Evolutionary conservation across 2,797 vertebrate genomes (phyloP).

Genomic region (Coracias cyanogaster): DNA sequence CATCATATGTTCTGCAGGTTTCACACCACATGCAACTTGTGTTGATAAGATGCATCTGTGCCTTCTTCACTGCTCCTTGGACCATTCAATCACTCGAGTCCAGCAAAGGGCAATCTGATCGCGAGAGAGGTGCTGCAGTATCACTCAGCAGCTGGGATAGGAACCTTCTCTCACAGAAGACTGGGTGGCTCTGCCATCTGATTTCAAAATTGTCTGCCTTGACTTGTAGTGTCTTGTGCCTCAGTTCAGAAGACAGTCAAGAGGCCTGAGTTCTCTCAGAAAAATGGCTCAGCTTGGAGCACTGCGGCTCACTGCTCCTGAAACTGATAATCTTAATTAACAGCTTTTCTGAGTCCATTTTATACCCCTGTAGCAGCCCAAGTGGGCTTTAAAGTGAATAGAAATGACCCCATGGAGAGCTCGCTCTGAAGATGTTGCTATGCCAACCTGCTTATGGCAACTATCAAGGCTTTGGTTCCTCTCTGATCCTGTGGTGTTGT

Average conservation of each 20-base stretch:
- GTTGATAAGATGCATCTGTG: not conserved
- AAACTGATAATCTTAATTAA: constrained; percentile 50
- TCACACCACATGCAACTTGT: not conserved
- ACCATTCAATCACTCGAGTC: not conserved
- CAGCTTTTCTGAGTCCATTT: constrained; percentile 43
- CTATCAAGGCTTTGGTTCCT: not conserved
- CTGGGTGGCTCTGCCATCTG: not conserved
- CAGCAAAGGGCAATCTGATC: not conserved
- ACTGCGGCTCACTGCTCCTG: not conserved
- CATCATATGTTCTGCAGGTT: not conserved
- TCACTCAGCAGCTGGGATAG: not conserved
- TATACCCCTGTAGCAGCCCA: constrained; percentile 25
- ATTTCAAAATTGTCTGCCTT: not conserved
- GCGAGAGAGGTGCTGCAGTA: not conserved
- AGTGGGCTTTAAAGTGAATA: constrained; percentile 38
- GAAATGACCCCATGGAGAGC: constrained; percentile 48
- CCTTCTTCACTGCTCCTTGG: not conserved
- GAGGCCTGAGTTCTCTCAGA: not conserved
- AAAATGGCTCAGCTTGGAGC: constrained; percentile 23
- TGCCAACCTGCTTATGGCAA: constrained; percentile 46
- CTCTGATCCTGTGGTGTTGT: not conserved
- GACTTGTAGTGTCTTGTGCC: not conserved
- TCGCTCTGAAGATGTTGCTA: constrained; percentile 59
- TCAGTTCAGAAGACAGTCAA: not conserved
- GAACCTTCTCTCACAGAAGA: not conserved